phyloP scores from a whole-genome alignment of 2,888 invertebrate species.

The Tuberolachnus salignus region DNA sequence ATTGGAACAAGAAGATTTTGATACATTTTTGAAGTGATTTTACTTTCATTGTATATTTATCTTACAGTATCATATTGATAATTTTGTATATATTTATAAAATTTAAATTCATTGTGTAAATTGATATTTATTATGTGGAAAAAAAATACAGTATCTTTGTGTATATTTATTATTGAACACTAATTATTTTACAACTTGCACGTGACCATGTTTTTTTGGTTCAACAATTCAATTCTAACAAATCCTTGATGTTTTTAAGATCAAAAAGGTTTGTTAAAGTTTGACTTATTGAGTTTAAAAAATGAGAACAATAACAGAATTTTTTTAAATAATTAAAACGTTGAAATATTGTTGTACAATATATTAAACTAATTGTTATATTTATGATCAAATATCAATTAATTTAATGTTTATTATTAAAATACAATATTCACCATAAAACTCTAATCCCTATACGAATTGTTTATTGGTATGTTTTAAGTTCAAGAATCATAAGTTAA shows the following conservation, averaged over 20 bases:
- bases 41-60: background rate
- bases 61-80: background rate
- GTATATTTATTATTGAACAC: too few relatives aligned
- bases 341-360: background rate
- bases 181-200: too few relatives aligned
- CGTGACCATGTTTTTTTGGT: too few relatives aligned
- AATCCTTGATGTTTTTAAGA: too few relatives aligned
- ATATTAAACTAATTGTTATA: background rate
- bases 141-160: too few relatives aligned
- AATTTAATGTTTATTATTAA: background rate
- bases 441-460: background rate
- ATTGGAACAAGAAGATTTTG: constrained; percentile 58
- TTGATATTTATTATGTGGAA: too few relatives aligned
- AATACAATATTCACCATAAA: background rate
- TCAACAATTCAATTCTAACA: too few relatives aligned
- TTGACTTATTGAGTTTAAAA: too few relatives aligned
- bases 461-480: constrained; percentile 20
- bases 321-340: background rate
- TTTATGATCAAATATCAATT: too few relatives aligned
- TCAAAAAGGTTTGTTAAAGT: background rate
- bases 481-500: constrained; percentile 15
- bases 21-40: constrained; percentile 10
- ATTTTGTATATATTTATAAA: background rate
- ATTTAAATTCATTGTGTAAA: background rate
- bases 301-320: too few relatives aligned